These are phyloP conservation scores for Aphidoletes aphidimyza DNA, from an alignment of 2,888 invertebrate genomes.

Conservation along the genomic window DNA sequence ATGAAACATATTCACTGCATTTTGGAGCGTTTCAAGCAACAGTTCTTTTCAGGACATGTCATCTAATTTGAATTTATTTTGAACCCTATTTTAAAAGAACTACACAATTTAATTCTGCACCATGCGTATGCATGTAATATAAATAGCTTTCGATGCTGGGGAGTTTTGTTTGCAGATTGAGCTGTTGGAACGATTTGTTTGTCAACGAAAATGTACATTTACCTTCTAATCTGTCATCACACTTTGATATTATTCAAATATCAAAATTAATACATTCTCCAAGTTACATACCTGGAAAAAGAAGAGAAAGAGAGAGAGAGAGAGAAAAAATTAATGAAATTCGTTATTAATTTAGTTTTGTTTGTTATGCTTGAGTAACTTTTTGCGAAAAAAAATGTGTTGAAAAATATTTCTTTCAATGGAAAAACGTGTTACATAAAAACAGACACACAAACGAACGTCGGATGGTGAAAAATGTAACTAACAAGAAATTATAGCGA, in stretches of 20 bases:
- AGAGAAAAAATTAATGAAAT: background rate
- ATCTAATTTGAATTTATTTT: slow-evolving; percentile 42
- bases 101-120: background rate
- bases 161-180: background rate
- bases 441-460: background rate
- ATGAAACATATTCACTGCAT: slow-evolving; percentile 18
- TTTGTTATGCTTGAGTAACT: background rate
- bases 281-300: too few species aligned
- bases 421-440: background rate
- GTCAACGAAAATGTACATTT: background rate
- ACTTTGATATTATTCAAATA: background rate
- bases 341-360: slow-evolving; percentile 12
- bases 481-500: background rate
- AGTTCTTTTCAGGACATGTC: background rate
- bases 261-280: too few species aligned
- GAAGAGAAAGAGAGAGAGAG: too few species aligned
- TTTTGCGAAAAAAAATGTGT: background rate
- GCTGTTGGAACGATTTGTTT: background rate
- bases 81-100: background rate
- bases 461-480: too few species aligned
- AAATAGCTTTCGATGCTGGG: background rate
- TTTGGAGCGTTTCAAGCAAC: too few species aligned
- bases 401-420: background rate
- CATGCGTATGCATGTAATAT: background rate
- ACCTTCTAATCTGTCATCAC: background rate